Evolutionary conservation across 1,140 invertebrate genomes (phyloP).

Genomic region (Neocloeon triangulifer): DNA sequence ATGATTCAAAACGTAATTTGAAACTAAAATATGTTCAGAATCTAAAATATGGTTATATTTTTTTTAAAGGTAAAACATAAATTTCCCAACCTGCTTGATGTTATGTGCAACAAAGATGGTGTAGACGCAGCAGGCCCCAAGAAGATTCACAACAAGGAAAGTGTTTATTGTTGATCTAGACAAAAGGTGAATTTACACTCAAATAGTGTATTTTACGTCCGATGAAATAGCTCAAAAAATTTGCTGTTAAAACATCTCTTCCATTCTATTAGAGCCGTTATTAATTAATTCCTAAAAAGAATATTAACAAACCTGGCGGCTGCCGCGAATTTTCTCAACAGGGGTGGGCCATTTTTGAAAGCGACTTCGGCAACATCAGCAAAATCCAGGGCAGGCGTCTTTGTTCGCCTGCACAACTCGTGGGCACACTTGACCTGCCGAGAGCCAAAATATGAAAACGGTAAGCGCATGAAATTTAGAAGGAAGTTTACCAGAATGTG

Average conservation of each 20-base stretch:
- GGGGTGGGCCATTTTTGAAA: slow-evolving; percentile 47
- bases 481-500: slow-evolving; percentile 41
- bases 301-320: slow-evolving; percentile 49
- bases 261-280: too few relatives aligned
- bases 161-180: slow-evolving; percentile 54
- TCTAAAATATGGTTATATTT: too few relatives aligned
- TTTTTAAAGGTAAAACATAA: too few relatives aligned
- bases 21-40: not conserved
- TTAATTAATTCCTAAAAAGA: not conserved
- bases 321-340: slow-evolving; percentile 44
- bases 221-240: slow-evolving; percentile 2
- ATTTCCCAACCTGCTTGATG: slow-evolving; percentile 33
- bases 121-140: slow-evolving; percentile 97
- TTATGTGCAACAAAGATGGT: slow-evolving; percentile 83
- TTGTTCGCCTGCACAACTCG: slow-evolving; percentile 37
- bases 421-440: slow-evolving; percentile 24
- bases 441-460: slow-evolving; percentile 1
- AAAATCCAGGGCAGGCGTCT: slow-evolving; percentile 55
- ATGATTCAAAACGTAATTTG: too few relatives aligned
- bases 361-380: slow-evolving; percentile 65
- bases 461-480: not conserved
- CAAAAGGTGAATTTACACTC: slow-evolving; percentile 14
- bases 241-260: too few relatives aligned
- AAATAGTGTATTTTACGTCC: too few relatives aligned
- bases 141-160: slow-evolving; percentile 79